Base-by-base conservation (phyloP, 2,888 invertebrate genomes). In the Tiliacea citrago region DNA sequence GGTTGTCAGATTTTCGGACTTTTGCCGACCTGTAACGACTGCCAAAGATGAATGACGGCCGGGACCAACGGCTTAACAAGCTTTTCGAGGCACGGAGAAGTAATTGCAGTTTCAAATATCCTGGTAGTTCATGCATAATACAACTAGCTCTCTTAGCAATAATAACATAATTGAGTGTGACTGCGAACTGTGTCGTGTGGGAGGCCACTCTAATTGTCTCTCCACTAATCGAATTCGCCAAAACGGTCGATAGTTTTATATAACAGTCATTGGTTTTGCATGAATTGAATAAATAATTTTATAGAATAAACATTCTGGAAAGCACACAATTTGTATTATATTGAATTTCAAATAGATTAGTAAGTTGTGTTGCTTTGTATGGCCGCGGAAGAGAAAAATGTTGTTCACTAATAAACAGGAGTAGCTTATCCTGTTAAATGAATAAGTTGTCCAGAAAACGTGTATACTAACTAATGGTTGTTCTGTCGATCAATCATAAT, bases 181-280 rank as follows among this genome's bases (percentile, higher is more conserved):
- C 63, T 70, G 69, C 62, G 61, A 83, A 86, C 83, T 83, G 83
- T 78, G 80, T 75, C 83, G 87, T 78, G 90, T 88, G 86, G 88
- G 89, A 75, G 45, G 78, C 24, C 61, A 86, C 76, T 83, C 84
- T 91, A 90, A 89, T 90, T 89, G 88, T 86, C 83, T 83, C 83
- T 79, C 84, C 82, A 84, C 90, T 90, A 91, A 88, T 89, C 87
- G 88, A 92, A 89, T 89, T 87, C 86, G 84, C 83, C 81, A 82
- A 83, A 86, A 85, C 88, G 86, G 73, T 80, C 72, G 77, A 84
- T 75, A 81, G 68, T 70, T 72, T 78, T 75, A 35, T 75, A 68
- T 47, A 63, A 67, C 42, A 35, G 53, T 29, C 45, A 42, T 42
- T 51, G 49, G 65, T 68, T 83, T 79, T 57, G 60, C 49, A 68